These are phyloP conservation scores for Pachyramphus minor DNA, from an alignment of 2,113 vertebrate species.

Conservation along the genomic window DNA sequence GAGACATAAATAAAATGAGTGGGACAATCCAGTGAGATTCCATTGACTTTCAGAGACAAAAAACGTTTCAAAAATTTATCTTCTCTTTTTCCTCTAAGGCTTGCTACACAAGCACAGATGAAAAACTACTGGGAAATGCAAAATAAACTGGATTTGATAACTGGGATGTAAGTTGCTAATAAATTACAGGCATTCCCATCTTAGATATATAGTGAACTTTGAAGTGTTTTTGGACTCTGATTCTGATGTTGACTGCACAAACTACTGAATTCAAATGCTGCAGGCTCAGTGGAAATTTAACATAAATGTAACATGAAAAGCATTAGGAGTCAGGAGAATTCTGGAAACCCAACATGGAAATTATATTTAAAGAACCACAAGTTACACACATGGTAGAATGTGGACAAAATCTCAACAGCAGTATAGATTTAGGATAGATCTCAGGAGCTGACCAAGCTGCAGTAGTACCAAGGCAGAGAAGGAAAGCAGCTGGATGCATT, in stretches of 20 bases:
- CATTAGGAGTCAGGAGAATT: not conserved
- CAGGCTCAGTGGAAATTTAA: not conserved
- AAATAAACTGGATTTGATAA: slow-evolving; percentile 10
- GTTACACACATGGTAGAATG: not conserved
- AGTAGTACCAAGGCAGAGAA: not conserved
- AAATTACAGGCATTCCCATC: not conserved
- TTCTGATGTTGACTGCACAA: not conserved
- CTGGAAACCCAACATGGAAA: not conserved
- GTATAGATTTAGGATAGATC: not conserved
- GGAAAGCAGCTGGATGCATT: not conserved
- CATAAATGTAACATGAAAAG: not conserved
- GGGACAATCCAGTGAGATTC: not conserved
- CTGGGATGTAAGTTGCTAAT: not conserved
- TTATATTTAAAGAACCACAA: not conserved
- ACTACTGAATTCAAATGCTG: not conserved
- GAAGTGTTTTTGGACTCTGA: not conserved
- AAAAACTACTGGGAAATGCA: not conserved
- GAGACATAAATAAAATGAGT: not conserved
- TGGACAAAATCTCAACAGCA: not conserved
- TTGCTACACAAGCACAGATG: not conserved
- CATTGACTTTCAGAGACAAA: not conserved
- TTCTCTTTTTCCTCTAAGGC: not conserved
- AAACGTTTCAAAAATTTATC: not conserved
- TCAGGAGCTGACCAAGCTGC: not conserved
- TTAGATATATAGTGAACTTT: not conserved